These are phyloP conservation scores for Remorina albescens DNA, from an alignment of 2,797 vertebrate genomes.

Conservation along the genomic window DNA sequence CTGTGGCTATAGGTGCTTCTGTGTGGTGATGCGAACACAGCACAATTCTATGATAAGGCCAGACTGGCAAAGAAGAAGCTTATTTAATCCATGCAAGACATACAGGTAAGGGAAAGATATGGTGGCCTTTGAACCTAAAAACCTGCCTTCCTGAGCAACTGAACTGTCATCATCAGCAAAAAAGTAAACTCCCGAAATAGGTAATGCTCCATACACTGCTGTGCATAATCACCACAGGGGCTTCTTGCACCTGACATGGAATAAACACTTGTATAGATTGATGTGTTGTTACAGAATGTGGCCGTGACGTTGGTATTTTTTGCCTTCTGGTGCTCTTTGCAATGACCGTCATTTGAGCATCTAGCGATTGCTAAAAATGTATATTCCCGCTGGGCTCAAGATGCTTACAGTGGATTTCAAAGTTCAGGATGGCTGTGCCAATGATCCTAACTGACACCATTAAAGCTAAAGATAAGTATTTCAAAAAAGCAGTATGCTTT, in stretches of 20 bases:
- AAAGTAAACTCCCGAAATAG: slow-evolving; percentile 53
- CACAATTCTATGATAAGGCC: slow-evolving; percentile 36
- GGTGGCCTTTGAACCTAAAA: slow-evolving; percentile 57
- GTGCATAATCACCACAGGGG: slow-evolving; percentile 35
- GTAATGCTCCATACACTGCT: slow-evolving; percentile 24
- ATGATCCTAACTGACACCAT: slow-evolving; percentile 29
- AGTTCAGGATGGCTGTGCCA: slow-evolving; percentile 17
- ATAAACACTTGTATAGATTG: slow-evolving; percentile 32
- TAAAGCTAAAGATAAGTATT: slow-evolving; percentile 15
- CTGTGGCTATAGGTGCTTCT: slow-evolving; percentile 27
- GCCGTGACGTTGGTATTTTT: slow-evolving; percentile 18
- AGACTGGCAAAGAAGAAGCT: slow-evolving; percentile 16
- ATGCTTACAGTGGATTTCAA: slow-evolving; percentile 25
- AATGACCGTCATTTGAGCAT: slow-evolving; percentile 4
- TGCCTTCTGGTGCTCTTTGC: slow-evolving; percentile 27
- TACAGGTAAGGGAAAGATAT: slow-evolving; percentile 8
- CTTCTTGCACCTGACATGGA: slow-evolving; percentile 26
- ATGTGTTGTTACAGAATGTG: slow-evolving; percentile 20
- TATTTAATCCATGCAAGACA: slow-evolving; percentile 41
- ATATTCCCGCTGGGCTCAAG: slow-evolving; percentile 14
- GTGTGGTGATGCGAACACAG: slow-evolving; percentile 36
- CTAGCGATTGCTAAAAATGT: slow-evolving; percentile 7
- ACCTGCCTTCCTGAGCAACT: slow-evolving; percentile 36
- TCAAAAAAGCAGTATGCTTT: slow-evolving; percentile 37
- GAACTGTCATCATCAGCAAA: slow-evolving; percentile 57